A percentile compares a stretch with the other conserved stretches of the same genome.
phyloP scores from a whole-genome alignment of 2,113 vertebrate species.

The Labeo rohita region DNA sequence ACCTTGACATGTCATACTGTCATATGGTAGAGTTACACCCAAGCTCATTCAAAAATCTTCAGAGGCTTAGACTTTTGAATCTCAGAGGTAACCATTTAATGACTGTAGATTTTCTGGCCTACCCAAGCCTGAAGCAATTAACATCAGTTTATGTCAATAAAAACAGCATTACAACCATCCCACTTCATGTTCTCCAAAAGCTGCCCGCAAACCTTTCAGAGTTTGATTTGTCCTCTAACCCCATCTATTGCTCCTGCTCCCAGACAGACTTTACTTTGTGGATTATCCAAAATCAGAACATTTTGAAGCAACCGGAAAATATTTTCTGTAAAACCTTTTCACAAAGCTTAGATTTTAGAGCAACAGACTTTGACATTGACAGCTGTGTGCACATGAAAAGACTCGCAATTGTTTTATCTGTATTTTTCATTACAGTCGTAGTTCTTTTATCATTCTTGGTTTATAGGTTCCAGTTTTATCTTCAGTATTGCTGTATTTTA shows the following conservation, averaged over 20 bases:
- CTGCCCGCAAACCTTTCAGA: slow-evolving; percentile 26
- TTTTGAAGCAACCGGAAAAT: slow-evolving; percentile 7
- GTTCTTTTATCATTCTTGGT: background rate
- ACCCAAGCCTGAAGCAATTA: slow-evolving; percentile 56
- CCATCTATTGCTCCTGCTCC: slow-evolving; percentile 51
- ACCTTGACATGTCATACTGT: slow-evolving; percentile 77
- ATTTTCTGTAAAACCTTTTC: slow-evolving; percentile 38
- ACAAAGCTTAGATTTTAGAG: no score
- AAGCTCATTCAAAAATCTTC: slow-evolving; percentile 65
- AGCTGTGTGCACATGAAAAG: slow-evolving; percentile 16
- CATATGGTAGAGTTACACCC: background rate
- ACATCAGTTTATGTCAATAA: slow-evolving; percentile 68
- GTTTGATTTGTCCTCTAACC: slow-evolving; percentile 50
- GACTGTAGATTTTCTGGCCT: slow-evolving; percentile 59
- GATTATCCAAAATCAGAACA: slow-evolving; percentile 32
- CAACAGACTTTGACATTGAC: slow-evolving; percentile 33
- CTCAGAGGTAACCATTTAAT: slow-evolving; percentile 77
- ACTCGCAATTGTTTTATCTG: background rate
- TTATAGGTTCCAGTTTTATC: slow-evolving; percentile 47
- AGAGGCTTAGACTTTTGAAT: slow-evolving; percentile 67
- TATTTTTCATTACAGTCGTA: background rate
- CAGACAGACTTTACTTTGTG: slow-evolving; percentile 45
- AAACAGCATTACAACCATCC: slow-evolving; percentile 15
- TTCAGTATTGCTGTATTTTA: no score
- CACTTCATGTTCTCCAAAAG: background rate